A percentile compares a stretch with the other conserved stretches of the same genome.
Conservation (phyloP, 2,797 vertebrate genomes). For the Chelon auratus region DNA sequence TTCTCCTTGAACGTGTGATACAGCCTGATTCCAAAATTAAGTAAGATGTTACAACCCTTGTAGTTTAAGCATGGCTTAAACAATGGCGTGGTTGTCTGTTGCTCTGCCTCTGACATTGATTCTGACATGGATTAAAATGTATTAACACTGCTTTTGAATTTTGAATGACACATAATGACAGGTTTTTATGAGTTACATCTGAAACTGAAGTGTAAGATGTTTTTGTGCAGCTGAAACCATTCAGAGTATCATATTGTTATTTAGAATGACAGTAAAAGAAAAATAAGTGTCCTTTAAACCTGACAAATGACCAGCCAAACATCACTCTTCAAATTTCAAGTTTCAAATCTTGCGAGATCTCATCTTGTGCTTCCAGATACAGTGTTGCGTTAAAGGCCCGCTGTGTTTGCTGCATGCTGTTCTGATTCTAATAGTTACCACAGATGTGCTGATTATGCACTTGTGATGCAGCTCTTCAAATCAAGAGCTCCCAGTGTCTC, state of each 20-base stretch:
- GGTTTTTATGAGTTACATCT: neutral
- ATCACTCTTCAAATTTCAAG: no score
- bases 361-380: neutral
- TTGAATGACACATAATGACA: no score
- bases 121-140: no score
- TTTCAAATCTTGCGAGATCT: neutral
- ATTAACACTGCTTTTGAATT: no score
- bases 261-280: neutral
- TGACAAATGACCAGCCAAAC: neutral
- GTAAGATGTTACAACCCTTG: no score
- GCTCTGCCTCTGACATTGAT: no score
- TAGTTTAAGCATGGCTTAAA: no score
- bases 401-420: constrained; percentile 2
- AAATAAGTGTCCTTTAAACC: neutral
- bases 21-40: no score
- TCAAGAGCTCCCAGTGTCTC: constrained; percentile 36
- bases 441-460: constrained; percentile 27
- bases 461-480: constrained; percentile 29
- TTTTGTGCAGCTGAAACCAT: neutral
- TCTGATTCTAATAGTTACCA: constrained; percentile 16
- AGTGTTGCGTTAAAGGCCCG: neutral
- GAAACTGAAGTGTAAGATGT: neutral
- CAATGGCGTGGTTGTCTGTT: no score
- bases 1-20: no score
- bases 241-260: no score